These are phyloP conservation scores for Nasonia longicornis DNA, from an alignment of 1,140 invertebrate genomes.

Conservation along the genomic window DNA sequence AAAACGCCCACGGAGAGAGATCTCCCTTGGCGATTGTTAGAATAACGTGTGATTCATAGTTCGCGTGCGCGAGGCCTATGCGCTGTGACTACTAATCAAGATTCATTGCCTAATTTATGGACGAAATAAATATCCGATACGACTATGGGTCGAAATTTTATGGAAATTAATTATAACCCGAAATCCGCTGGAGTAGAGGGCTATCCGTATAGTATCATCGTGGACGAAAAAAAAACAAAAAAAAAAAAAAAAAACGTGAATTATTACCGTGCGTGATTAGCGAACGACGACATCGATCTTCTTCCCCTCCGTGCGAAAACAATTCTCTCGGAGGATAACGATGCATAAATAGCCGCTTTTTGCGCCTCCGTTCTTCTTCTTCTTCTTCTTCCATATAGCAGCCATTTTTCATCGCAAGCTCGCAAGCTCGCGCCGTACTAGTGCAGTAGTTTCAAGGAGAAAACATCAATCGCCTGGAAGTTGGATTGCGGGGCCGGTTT, in stretches of 20 bases:
- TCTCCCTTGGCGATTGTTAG: neutral
- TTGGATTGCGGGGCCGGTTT: neutral
- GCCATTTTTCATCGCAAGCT: neutral
- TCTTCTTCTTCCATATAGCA: neutral
- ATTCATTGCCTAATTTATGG: constrained; percentile 6
- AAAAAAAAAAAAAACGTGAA: neutral
- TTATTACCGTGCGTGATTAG: neutral
- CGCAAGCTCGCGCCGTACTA: neutral
- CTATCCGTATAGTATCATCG: neutral
- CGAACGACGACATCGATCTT: neutral
- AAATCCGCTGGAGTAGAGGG: too few relatives aligned
- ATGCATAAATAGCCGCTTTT: neutral
- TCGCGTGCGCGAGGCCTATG: neutral
- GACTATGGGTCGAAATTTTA: neutral
- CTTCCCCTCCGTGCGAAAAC: neutral
- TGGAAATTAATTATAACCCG: neutral
- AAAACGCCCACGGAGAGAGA: neutral
- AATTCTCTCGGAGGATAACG: neutral
- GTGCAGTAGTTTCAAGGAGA: neutral
- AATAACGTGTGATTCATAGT: neutral
- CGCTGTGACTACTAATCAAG: constrained; percentile 4
- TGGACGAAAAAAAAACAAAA: neutral
- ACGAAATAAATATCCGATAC: constrained; percentile 1
- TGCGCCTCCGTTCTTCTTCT: neutral
- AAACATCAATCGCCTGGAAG: neutral